Conservation (phyloP, 2,113 vertebrate genomes). For the Egretta garzetta region DNA sequence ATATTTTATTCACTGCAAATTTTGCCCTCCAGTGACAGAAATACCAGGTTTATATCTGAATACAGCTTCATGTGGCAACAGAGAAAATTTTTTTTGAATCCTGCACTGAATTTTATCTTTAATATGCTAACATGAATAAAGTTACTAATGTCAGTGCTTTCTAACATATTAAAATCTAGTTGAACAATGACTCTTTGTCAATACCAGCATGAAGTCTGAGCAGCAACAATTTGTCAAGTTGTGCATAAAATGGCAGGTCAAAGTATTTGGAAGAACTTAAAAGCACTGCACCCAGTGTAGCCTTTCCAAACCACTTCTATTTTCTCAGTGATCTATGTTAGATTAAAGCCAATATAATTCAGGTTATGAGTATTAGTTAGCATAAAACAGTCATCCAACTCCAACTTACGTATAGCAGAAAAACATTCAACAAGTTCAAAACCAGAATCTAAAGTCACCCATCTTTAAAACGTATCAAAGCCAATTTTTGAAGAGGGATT, state of each 20-base stretch:
- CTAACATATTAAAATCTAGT: background rate
- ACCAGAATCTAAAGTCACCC: background rate
- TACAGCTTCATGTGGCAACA: background rate
- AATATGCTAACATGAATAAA: background rate
- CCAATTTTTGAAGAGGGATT: background rate
- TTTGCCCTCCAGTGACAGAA: background rate
- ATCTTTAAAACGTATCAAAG: background rate
- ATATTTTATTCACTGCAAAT: background rate
- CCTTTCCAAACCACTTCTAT: slow-evolving; percentile 2
- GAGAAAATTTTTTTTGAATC: background rate
- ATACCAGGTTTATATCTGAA: background rate
- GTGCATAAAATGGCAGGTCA: background rate
- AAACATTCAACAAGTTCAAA: background rate
- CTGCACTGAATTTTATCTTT: background rate
- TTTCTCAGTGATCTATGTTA: background rate
- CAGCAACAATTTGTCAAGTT: background rate
- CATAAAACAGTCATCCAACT: background rate
- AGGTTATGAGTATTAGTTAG: background rate
- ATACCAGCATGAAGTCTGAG: background rate
- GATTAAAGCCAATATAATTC: background rate
- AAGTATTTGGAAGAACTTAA: background rate
- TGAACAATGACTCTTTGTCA: background rate
- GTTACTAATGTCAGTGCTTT: background rate
- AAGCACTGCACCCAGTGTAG: background rate
- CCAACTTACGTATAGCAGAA: background rate